Percentiles rank a stretch among this genome's conserved stretches.
Conservation (phyloP, 2,888 invertebrate species). For the Eulithis testata region DNA sequence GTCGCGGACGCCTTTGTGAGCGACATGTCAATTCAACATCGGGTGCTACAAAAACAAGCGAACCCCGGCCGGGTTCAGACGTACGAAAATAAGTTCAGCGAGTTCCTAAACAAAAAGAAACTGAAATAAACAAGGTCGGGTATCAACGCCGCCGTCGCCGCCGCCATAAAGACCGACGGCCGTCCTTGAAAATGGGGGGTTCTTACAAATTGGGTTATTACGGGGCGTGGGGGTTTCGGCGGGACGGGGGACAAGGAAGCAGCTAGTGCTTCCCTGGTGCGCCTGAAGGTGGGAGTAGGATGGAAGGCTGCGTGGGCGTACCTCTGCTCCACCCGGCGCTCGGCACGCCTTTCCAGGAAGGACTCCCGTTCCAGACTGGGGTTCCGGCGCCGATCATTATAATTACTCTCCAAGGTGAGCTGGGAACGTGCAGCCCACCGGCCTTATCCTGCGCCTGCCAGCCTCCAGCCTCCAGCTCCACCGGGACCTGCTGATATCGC, state of each 20-base stretch:
- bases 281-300: slow-evolving; percentile 54
- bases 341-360: slow-evolving; percentile 82
- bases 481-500: slow-evolving; percentile 72
- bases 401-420: slow-evolving; percentile 84
- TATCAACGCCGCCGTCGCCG: slow-evolving; percentile 83
- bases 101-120: slow-evolving; percentile 84
- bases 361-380: slow-evolving; percentile 77
- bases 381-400: slow-evolving; percentile 83
- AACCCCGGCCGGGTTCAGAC: slow-evolving; percentile 68
- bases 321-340: slow-evolving; percentile 75
- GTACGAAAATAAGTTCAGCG: slow-evolving; percentile 80
- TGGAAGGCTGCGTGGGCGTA: slow-evolving; percentile 73
- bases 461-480: slow-evolving; percentile 63
- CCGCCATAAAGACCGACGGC: slow-evolving; percentile 84
- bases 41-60: slow-evolving; percentile 66
- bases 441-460: slow-evolving; percentile 64
- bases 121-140: slow-evolving; percentile 85
- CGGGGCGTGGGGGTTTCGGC: slow-evolving; percentile 75
- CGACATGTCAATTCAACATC: slow-evolving; percentile 58
- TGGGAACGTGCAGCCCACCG: slow-evolving; percentile 74
- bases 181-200: slow-evolving; percentile 85
- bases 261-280: slow-evolving; percentile 38
- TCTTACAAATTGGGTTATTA: slow-evolving; percentile 86
- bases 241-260: slow-evolving; percentile 65
- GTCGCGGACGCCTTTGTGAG: slow-evolving; percentile 52